Evolutionary conservation across 2,797 vertebrate species (phyloP), one percentile per base, ranked within the genome.

Genomic region (Syngnathus acus): DNA sequence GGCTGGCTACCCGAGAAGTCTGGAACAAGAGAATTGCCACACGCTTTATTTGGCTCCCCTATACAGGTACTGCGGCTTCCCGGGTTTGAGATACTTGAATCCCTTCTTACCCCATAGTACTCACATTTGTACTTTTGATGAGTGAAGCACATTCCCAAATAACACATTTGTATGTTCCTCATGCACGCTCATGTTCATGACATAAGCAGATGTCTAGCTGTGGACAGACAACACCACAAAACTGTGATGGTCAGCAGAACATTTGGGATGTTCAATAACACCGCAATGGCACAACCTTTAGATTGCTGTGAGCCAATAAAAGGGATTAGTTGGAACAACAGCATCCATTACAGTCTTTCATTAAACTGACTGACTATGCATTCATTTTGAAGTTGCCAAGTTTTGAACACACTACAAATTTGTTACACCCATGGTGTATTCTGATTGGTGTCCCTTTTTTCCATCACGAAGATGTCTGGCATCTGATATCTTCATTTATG

Each of bases 231-330:
- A n/a, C 19, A 61, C 38, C 9, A 8, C n/a, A 71, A 79, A 75
- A 50, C 55, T 68, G 65, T 38, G 63, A 68, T 65, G 76, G 75
- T 84, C 81, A 83, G 72, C 68, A 78, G 68, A 84, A 74, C 65
- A 82, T 85, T 69, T 68, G 47, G 57, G 66, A 76, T 62, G 70
- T 71, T 85, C 64, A 64, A 65, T 47, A 65, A 74, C 68, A 37
- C 65, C 2, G 59, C 39, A 61, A 64, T 38, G 62, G 57, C 64
- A 76, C 66, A 72, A 69, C 42, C 68, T 78, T 78, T 61, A 75
- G 72, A 71, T 78, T 73, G 69, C 74, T 77, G 75, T 82, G 74
- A 77, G 73, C 55, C 75, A 75, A 77, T 82, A 83, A 82, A 68
- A 66, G 38, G 69, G 68, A 68, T 78, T 80, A 78, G 75, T 26